A percentile compares a stretch with the other conserved stretches of the same genome.
Evolutionary conservation across 2,888 invertebrate species (phyloP).

Genomic region (Apodemia duryi): DNA sequence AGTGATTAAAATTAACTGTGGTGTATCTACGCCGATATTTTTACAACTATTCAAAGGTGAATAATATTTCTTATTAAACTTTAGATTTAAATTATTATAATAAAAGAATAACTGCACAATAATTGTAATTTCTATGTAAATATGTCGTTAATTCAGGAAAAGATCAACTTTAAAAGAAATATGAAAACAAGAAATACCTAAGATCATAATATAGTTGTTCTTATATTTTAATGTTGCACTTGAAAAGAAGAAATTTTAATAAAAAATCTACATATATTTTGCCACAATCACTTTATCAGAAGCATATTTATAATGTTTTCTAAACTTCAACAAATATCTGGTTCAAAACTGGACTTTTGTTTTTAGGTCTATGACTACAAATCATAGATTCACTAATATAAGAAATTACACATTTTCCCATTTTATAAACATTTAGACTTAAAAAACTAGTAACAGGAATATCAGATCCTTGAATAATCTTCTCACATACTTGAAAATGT

Average conservation of each 20-base stretch:
- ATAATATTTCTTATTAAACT: not conserved
- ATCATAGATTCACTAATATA: no score
- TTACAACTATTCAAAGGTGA: slow-evolving; percentile 17
- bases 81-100: not conserved
- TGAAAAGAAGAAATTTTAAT: not conserved
- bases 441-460: no score
- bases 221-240: not conserved
- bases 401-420: no score
- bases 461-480: no score
- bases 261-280: not conserved
- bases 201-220: not conserved
- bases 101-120: not conserved
- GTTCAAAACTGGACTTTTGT: no score
- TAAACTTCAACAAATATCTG: no score
- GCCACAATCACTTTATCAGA: no score
- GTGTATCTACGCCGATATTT: slow-evolving; percentile 17
- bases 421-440: no score
- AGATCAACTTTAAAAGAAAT: no score
- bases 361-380: no score
- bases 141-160: not conserved
- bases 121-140: not conserved
- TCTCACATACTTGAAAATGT: no score
- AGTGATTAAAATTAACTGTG: slow-evolving; percentile 10
- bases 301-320: not conserved
- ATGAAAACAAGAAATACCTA: no score